Evolutionary conservation across 2,888 invertebrate species (phyloP), one percentile per base, ranked within the genome.

Genomic region (Pseudococcus longispinus): DNA sequence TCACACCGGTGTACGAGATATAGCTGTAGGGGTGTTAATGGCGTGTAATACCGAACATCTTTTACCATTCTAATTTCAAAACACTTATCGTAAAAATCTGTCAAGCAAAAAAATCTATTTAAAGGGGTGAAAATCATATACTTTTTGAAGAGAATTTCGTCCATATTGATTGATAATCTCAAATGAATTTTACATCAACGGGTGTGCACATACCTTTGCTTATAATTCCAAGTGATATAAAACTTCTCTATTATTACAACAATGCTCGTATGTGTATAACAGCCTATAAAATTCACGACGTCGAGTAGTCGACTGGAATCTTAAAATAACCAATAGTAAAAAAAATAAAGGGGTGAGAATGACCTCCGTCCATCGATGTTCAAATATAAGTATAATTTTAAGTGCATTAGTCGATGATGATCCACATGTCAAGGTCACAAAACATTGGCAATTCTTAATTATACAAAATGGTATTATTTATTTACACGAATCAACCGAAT

Each of bases 51-150:
- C 23, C 23, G 37, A 13, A 80, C 42, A 80, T 13, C 20, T 80
- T 80, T 80, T 80, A 80, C 26, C 77, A n/a, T 80, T 80, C 37
- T 20, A 80, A 80, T 80, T 80, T 80, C 37, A 11, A 37, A 80
- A 80, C 42, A 80, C 42, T 80, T 80, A 80, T 80, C 77, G 20
- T 11, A n/a, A 11, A 42, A 80, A 42, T 80, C 77, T 80, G 77
- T 80, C 77, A 42, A 20, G 9, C 77, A 20, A 80, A 80, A 80
- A 80, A 42, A 37, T 2, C 18, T 80, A 42, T 42, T 80, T 20
- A 9, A 37, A 80, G 77, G 77, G 77, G 77, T 29, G 70, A 80
- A 80, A 80, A 80, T 42, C 77, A 80, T 20, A 37, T 80, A 70
- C 70, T 70, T 18, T 29, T 11, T 42, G 8, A 11, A 74, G 32